These are phyloP conservation scores for Euphonia xanthogaster DNA, from an alignment of 2,797 vertebrate species.

Conservation along the genomic window DNA sequence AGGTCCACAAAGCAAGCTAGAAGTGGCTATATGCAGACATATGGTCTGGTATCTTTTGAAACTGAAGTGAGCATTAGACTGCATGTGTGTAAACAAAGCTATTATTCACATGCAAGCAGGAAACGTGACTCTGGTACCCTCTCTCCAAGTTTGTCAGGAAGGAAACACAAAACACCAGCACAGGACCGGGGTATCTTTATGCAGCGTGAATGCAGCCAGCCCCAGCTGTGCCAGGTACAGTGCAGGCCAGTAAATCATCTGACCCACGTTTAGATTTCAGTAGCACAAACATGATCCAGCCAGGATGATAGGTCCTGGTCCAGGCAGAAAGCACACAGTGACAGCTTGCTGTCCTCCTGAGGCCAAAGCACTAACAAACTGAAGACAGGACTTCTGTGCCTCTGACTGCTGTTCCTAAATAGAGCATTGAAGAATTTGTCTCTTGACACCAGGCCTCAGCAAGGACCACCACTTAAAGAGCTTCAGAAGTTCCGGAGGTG, in stretches of 20 bases:
- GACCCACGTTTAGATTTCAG: background rate
- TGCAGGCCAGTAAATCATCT: background rate
- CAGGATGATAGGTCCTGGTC: background rate
- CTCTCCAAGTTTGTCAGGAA: background rate
- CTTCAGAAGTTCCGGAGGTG: background rate
- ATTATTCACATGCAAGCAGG: rapidly evolving
- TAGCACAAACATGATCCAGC: background rate
- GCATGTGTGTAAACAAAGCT: background rate
- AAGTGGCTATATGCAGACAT: background rate
- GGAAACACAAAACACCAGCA: background rate
- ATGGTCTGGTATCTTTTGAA: background rate
- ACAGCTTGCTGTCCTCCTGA: background rate
- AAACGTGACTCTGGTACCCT: background rate
- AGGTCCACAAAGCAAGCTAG: background rate
- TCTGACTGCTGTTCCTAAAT: background rate
- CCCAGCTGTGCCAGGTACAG: background rate
- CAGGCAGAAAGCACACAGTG: background rate
- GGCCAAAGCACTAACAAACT: background rate
- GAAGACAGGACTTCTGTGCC: background rate
- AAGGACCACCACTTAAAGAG: background rate
- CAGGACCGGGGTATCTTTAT: background rate
- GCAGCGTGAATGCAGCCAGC: background rate
- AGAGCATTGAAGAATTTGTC: background rate
- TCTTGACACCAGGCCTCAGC: rapidly evolving
- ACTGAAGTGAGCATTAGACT: background rate